These are phyloP conservation scores for Amiota minor DNA, from an alignment of 2,888 invertebrate genomes.

Conservation along the genomic window DNA sequence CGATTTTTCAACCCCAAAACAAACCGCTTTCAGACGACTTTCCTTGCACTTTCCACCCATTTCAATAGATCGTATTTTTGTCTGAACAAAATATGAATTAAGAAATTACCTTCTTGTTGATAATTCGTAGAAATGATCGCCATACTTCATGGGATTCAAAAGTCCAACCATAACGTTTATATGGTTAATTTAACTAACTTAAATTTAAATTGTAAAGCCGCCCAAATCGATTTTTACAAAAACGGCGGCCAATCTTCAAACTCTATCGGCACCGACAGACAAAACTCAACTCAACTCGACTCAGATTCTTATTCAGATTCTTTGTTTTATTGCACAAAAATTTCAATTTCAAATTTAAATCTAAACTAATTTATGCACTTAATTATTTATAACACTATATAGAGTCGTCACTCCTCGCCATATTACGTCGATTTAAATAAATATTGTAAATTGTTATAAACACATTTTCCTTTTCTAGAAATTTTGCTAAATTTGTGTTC, in stretches of 20 bases:
- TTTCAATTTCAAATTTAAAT: conserved; percentile 61
- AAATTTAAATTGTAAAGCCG: conserved; percentile 29
- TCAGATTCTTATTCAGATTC: conserved; percentile 32
- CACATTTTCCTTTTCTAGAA: conserved; percentile 51
- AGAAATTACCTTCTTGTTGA: conserved; percentile 68
- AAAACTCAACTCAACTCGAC: neutral
- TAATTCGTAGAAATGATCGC: conserved; percentile 73
- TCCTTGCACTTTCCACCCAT: conserved; percentile 34
- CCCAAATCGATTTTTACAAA: conserved; percentile 55
- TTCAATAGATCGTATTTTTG: neutral
- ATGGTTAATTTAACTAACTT: conserved; percentile 38
- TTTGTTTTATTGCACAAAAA: conserved; percentile 58
- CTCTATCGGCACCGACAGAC: conserved; percentile 23
- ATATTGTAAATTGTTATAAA: neutral
- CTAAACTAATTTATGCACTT: conserved; percentile 51
- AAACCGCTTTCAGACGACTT: conserved; percentile 16
- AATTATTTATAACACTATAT: conserved; percentile 3
- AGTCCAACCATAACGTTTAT: conserved; percentile 68
- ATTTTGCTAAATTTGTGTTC: conserved; percentile 34
- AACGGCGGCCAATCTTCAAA: conserved; percentile 16
- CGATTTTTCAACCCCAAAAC: conserved; percentile 61
- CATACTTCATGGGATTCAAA: conserved; percentile 73
- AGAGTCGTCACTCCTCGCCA: neutral
- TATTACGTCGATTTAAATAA: conserved; percentile 45
- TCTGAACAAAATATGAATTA: conserved; percentile 17